A percentile compares a stretch with the other conserved stretches of the same genome.
These are phyloP conservation scores for Maccullochella peelii DNA, from an alignment of 2,113 vertebrate genomes.

Conservation along the genomic window DNA sequence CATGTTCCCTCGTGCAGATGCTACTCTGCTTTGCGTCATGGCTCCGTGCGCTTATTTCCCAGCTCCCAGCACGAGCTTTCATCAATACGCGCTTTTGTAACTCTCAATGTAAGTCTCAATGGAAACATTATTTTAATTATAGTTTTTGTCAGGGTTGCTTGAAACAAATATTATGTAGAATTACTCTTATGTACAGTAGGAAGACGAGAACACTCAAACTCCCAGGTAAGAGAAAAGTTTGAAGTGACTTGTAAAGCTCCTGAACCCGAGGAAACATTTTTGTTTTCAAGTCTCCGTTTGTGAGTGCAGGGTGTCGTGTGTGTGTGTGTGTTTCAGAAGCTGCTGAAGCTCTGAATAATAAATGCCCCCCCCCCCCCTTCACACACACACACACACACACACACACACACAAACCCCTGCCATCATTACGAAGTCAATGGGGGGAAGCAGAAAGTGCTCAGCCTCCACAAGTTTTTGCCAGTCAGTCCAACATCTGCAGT, in stretches of 20 bases:
- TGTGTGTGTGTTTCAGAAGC: background rate
- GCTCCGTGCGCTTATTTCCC: background rate
- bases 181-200: background rate
- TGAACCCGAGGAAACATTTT: background rate
- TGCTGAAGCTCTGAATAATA: slow-evolving; percentile 44
- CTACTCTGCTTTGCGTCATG: background rate
- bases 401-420: background rate
- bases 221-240: background rate
- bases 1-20: background rate
- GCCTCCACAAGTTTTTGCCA: slow-evolving; percentile 20
- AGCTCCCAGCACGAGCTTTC: too few species aligned
- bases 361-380: slow-evolving; percentile 18
- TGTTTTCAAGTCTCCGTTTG: background rate
- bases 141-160: background rate
- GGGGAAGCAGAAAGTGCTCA: slow-evolving; percentile 41
- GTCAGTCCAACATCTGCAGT: slow-evolving; percentile 66
- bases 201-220: background rate
- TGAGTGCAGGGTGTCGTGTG: slow-evolving; percentile 4
- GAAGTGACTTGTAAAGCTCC: too few species aligned
- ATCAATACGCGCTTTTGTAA: background rate
- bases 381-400: background rate
- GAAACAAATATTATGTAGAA: too few species aligned
- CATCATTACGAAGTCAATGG: slow-evolving; percentile 73
- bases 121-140: background rate
- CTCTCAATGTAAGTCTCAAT: background rate